Percentiles rank a stretch among this genome's conserved stretches.
phyloP scores from a whole-genome alignment of 2,888 invertebrate species.

The Lasius platythorax region DNA sequence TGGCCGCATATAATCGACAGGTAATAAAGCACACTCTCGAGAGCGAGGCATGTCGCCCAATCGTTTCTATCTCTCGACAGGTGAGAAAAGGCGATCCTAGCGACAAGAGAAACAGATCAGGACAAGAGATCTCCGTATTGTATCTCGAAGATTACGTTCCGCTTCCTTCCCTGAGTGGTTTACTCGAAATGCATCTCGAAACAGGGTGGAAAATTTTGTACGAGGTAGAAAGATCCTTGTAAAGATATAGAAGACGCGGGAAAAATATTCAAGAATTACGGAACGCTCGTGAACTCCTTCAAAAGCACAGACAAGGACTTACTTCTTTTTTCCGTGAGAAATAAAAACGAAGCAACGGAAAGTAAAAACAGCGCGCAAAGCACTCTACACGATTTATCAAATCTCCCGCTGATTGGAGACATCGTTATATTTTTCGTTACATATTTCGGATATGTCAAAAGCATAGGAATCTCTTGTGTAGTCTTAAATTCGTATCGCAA shows the following conservation, averaged over 20 bases:
- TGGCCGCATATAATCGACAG: conserved; percentile 67
- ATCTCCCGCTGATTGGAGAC: background rate
- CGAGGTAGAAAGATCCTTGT: conserved; percentile 3
- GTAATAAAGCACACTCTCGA: conserved; percentile 61
- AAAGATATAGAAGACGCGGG: conserved; percentile 22
- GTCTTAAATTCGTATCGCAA: background rate
- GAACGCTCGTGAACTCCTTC: conserved; percentile 14
- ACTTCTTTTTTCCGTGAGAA: background rate
- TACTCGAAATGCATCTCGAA: conserved; percentile 19
- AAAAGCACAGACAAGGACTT: background rate
- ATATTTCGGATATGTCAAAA: conserved; percentile 13
- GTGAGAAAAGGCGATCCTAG: conserved; percentile 64
- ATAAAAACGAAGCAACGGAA: background rate
- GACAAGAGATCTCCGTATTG: conserved; percentile 58
- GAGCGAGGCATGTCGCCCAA: conserved; percentile 15
- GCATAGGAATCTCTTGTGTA: background rate
- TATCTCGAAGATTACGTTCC: conserved; percentile 58
- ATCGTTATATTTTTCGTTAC: background rate
- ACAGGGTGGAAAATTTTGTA: conserved; percentile 28
- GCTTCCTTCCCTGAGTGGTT: conserved; percentile 35
- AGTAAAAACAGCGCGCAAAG: background rate
- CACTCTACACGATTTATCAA: background rate
- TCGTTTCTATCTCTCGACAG: conserved; percentile 23
- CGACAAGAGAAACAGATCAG: conserved; percentile 47
- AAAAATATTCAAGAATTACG: conserved; percentile 37